Evolutionary conservation across 2,888 invertebrate species (phyloP), one percentile per base, ranked within the genome.

Genomic region (Drosophila tripunctata): DNA sequence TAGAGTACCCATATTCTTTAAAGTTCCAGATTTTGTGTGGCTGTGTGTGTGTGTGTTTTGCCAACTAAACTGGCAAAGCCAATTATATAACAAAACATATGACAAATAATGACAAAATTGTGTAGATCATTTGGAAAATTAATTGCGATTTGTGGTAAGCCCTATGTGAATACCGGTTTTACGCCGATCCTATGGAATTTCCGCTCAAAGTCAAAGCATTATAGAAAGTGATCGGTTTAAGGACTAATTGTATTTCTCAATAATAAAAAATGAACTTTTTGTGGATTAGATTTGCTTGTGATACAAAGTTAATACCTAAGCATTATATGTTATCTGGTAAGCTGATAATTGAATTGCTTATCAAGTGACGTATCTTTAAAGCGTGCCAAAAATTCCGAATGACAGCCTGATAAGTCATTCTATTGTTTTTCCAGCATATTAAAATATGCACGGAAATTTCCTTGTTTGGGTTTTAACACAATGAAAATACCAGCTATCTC

Each of bases 71-170:
- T 71, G 63, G 64, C 61, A 55, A 81, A 70, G 65, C 67, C 88
- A 84, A 84, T 84, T 84, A 84, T 85, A 54, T 70, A 84, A 85
- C 77, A 87, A 87, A 84, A 83, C 88, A 87, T 84, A 78, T 69
- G 73, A 74, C 67, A 67, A 82, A 75, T 61, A 3, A 24, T 48
- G 48, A 4, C 24, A 45, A 65, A 35, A 44, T 15, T 30, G 44
- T 60, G 70, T 64, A 27, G 31, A 68, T 70, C 40, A 68, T 69
- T 67, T 80, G 75, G 70, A 44, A 82, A 82, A 87, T 80, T 82
- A 82, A 82, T 82, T 84, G 75, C 62, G 60, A 51, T 74, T 76
- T 79, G 84, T 27, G 84, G 85, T 87, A 78, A 80, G 71, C 68
- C 66, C 60, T 41, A 15, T 67, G 76, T 68, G 35, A 76, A 76